Base-by-base conservation (phyloP, 2,113 vertebrate genomes). In the Himantopus leucocephalus region DNA sequence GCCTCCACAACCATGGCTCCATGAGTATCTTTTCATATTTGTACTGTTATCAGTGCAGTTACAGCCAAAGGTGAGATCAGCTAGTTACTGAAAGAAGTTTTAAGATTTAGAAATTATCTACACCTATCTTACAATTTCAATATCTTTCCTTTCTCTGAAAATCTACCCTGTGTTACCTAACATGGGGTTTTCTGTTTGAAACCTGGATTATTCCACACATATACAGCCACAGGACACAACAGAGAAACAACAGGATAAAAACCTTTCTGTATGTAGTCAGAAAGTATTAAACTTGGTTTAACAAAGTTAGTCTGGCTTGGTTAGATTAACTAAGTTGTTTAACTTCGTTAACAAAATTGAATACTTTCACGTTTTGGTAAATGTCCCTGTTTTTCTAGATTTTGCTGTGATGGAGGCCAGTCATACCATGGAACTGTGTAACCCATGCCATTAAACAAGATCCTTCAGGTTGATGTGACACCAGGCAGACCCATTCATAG, bases 131-230 rank as follows among this genome's bases (percentile, higher is more conserved):
- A 16, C 16, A 66, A 66, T 53, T 92, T 30, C 32, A 79, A 0
- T n/a, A 29, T 22, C 9, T 73, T 71, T 71, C 16, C 8, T 67
- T 53, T 41, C 24, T 55, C 45, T 5, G 3, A 73, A 79, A 4
- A 20, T 12, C 14, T 21, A 4, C 4, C 0, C 9, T 0, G 0
- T 15, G 21, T 37, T 95, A 82, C 22, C 14, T 56, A 30, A 32
- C 1, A 3, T 9, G 4, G 18, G 10, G 2, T 10, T 35, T 82
- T 78, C 53, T 30, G 9, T 62, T 85, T 74, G 64, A 84, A 84
- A 60, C 5, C 3, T 55, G 53, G 1, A 2, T 2, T n/a, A 6
- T 0, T 50, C 10, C 7, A 3, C 45, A 56, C 22, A n/a, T 39
- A 9, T 50, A 24, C 9, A 68, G 14, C 27, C 18, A 45, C 12